Evolutionary conservation across 2,113 vertebrate species (phyloP).

Genomic region (Catharus minimus): DNA sequence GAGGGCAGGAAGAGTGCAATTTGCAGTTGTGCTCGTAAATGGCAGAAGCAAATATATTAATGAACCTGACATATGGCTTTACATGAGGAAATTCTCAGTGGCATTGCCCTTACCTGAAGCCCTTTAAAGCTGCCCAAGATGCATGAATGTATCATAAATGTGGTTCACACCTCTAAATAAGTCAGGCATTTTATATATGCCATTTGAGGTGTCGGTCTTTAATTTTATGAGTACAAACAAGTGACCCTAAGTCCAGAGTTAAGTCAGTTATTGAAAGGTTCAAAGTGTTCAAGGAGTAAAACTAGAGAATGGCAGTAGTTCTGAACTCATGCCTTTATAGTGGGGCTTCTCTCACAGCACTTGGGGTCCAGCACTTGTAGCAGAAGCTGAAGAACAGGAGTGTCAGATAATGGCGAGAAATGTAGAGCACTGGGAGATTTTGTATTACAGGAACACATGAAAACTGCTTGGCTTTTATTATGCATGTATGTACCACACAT

Average conservation of each 20-base stretch:
- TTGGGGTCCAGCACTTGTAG: background rate
- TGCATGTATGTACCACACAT: background rate
- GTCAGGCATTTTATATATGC: background rate
- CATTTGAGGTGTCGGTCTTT: background rate
- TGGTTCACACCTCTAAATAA: background rate
- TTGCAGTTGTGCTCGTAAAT: slow-evolving; percentile 12
- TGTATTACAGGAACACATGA: background rate
- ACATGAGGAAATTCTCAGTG: background rate
- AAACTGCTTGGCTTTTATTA: background rate
- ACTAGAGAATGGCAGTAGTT: background rate
- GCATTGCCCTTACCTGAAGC: background rate
- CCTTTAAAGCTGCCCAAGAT: slow-evolving; percentile 10
- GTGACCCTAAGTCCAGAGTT: background rate
- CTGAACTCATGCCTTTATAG: background rate
- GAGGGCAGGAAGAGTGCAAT: slow-evolving; percentile 5
- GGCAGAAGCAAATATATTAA: slow-evolving; percentile 49
- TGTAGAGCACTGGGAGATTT: background rate
- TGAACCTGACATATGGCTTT: slow-evolving; percentile 26
- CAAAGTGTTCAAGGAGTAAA: background rate
- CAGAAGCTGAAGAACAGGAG: background rate
- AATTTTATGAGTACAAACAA: slow-evolving; percentile 16
- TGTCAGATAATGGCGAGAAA: background rate
- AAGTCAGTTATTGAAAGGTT: background rate
- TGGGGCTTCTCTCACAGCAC: background rate
- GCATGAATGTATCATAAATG: background rate